Evolutionary conservation across 1,140 invertebrate species (phyloP).

Genomic region (Nasonia giraulti): DNA sequence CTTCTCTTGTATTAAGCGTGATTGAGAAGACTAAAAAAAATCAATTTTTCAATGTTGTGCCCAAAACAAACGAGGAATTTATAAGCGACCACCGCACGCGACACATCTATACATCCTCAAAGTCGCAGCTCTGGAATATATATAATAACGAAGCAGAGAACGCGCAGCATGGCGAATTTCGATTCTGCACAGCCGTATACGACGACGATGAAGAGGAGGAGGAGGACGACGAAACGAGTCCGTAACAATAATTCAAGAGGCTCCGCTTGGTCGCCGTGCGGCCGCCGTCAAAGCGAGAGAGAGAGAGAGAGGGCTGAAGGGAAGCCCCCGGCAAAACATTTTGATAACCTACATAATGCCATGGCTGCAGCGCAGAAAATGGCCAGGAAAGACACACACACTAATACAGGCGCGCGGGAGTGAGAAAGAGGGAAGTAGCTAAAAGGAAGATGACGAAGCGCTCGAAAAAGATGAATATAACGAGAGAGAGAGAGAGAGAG

Average conservation of each 20-base stretch:
- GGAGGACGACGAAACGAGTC: neutral
- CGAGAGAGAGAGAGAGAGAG: neutral
- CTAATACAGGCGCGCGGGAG: neutral
- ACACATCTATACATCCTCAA: neutral
- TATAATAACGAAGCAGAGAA: neutral
- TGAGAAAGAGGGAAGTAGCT: neutral
- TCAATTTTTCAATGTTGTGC: too few species aligned
- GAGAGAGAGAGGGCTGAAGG: neutral
- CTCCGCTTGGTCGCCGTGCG: slow-evolving; percentile 6
- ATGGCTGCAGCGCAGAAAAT: slow-evolving; percentile 20
- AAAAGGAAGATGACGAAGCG: slow-evolving; percentile 10
- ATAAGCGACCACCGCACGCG: neutral
- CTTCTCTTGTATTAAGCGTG: too few species aligned
- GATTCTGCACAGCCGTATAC: neutral
- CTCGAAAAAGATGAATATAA: slow-evolving; percentile 28
- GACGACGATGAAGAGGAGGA: neutral
- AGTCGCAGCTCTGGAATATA: neutral
- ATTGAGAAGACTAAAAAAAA: too few species aligned
- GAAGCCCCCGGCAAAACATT: slow-evolving; percentile 42
- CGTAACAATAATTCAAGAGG: slow-evolving; percentile 44
- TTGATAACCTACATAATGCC: slow-evolving; percentile 49
- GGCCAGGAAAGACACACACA: neutral
- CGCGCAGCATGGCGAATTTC: slow-evolving; percentile 1
- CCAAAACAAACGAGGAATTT: neutral
- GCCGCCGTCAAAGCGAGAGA: slow-evolving; percentile 5